A percentile compares a stretch with the other conserved stretches of the same genome.
These are phyloP conservation scores for Helicoverpa assulta DNA, from an alignment of 2,888 invertebrate genomes.

Conservation along the genomic window DNA sequence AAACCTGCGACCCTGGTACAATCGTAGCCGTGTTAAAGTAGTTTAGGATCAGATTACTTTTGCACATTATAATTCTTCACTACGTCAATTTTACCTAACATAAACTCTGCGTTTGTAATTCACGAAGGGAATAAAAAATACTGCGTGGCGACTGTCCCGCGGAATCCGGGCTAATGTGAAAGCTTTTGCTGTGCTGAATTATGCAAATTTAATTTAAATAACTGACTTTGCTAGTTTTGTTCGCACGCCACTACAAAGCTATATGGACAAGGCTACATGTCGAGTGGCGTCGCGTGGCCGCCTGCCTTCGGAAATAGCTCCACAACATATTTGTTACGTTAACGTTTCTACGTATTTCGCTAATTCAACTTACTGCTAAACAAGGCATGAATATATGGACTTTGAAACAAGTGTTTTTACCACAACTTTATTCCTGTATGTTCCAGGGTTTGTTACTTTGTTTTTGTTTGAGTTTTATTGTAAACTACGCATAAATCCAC, in stretches of 20 bases:
- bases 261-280: conserved; percentile 36
- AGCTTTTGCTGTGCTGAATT: conserved; percentile 78
- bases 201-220: conserved; percentile 82
- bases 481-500: not conserved
- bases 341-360: conserved; percentile 47
- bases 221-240: conserved; percentile 70
- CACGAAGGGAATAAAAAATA: conserved; percentile 43
- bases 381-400: conserved; percentile 34
- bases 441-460: not conserved
- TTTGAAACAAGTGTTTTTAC: conserved; percentile 26
- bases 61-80: conserved; percentile 49
- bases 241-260: conserved; percentile 61
- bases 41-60: conserved; percentile 54
- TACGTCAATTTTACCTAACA: conserved; percentile 46
- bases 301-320: conserved; percentile 41
- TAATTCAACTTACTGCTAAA: conserved; percentile 43
- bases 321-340: conserved; percentile 60
- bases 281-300: conserved; percentile 47
- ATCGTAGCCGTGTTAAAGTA: conserved; percentile 41
- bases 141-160: conserved; percentile 52
- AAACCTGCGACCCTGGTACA: conserved; percentile 32
- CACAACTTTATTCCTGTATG: conserved; percentile 1
- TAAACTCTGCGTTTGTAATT: conserved; percentile 32
- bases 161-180: conserved; percentile 73
- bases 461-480: not conserved